Base-by-base conservation (phyloP, 1,140 invertebrate species). In the Drosophila seguyi region DNA sequence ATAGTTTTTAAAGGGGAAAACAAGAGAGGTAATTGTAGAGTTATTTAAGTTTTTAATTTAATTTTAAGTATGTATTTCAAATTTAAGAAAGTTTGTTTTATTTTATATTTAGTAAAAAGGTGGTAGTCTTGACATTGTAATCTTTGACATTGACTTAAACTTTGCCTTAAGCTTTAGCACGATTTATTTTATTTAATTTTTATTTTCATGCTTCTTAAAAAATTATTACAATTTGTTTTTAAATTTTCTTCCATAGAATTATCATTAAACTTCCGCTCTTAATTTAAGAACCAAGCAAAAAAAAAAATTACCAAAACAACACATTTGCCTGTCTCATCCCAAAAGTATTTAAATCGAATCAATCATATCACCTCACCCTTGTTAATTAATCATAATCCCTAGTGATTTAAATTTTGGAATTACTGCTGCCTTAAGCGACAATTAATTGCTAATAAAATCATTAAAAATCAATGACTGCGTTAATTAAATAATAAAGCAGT, bases 401-500 rank as follows among this genome's bases (percentile, higher is more conserved):
- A 22, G 58, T 42, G 61, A 2, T 31, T 60, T 42, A 63, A 42
- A 63, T 61, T 60, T 27, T n/a, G 39, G 29, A 6, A 65, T 25
- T 66, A 36, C 59, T 39, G 29, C 29, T 22, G 44, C 41, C 68
- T 41, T 71, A 29, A 72, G 68, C 68, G 59, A 29, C 62, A 77
- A 77, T 76, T 68, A 68, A 77, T 76, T 77, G 73, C 73, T 77
- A 77, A 76, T 77, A 77, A 77, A 76, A 68, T 76, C 75, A 77
- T 76, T 77, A 77, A 76, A 68, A 77, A 61, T n/a, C 74, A 76
- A 77, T 77, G 55, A 76, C 50, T 68, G 74, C 63, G 67, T 77
- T 75, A 60, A 77, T 77, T 76, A 60, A 73, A 67, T 67, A 72
- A 72, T 42, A 72, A 72, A 72, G 61, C 73, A 67, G 38, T 52